phyloP scores from a whole-genome alignment of 37 sponge, comb jelly and placozoan genomes.

The Hexactinellida sp. region DNA sequence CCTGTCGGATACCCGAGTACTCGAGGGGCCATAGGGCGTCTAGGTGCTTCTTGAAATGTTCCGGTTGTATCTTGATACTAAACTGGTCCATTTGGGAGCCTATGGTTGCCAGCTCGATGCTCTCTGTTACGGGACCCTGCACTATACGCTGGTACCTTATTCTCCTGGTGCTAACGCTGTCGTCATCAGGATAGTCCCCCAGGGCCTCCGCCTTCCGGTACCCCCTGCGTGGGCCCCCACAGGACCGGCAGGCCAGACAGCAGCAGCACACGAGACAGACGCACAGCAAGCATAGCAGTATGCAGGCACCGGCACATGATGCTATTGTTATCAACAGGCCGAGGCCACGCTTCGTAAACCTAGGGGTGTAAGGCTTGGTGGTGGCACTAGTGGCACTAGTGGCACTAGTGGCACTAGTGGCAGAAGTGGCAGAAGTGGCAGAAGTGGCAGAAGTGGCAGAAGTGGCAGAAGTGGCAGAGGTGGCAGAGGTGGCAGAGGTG shows the following conservation, averaged over 20 bases:
- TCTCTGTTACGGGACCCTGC: neutral
- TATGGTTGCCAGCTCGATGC: neutral
- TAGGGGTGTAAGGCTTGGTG: no score
- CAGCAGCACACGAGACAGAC: neutral
- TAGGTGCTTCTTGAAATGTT: slow-evolving; percentile 10
- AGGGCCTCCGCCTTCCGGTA: neutral
- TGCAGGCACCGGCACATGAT: neutral
- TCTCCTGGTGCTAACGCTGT: neutral
- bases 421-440: neutral
- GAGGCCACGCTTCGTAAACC: neutral
- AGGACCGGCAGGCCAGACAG: neutral
- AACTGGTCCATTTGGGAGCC: neutral
- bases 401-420: neutral
- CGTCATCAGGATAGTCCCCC: neutral
- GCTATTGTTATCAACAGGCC: neutral
- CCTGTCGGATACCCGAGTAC: neutral
- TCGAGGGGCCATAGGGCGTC: neutral
- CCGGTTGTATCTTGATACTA: neutral
- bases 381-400: neutral
- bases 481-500: no score
- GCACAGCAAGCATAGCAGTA: neutral
- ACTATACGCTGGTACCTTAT: neutral
- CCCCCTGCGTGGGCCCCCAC: neutral
- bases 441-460: neutral
- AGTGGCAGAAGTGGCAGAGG: no score